Percentiles rank a stretch among this genome's conserved stretches.
Evolutionary conservation across 2,797 vertebrate species (phyloP).

Genomic region (Malurus splendens): DNA sequence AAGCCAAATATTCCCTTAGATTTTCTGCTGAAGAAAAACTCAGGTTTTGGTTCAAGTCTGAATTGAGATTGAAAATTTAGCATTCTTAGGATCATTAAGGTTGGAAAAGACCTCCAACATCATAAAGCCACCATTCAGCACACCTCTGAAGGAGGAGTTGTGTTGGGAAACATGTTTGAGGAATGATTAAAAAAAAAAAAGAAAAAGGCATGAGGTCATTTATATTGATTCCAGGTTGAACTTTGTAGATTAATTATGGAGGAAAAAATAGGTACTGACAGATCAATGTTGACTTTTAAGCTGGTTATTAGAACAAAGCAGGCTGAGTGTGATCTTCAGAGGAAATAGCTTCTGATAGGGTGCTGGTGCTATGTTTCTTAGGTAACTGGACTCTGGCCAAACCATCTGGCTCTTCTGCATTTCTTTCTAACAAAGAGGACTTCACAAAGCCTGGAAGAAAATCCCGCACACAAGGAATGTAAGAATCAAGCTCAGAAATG

Average conservation of each 20-base stretch:
- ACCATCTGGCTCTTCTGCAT: conserved; percentile 52
- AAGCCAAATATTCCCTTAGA: neutral
- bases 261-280: conserved; percentile 10
- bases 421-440: conserved; percentile 52
- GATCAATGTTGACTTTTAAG: conserved; percentile 39
- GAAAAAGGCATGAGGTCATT: neutral
- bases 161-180: neutral
- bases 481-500: neutral
- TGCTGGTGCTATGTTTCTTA: conserved; percentile 29
- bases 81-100: neutral
- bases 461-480: neutral
- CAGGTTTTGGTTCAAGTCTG: neutral
- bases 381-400: conserved; percentile 44
- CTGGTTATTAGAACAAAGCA: conserved; percentile 35
- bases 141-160: neutral
- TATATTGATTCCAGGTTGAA: conserved; percentile 28
- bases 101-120: neutral
- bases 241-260: conserved; percentile 18
- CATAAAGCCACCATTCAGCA: neutral
- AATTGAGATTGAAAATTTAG: neutral
- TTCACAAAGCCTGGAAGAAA: conserved; percentile 39
- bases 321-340: conserved; percentile 8
- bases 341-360: conserved; percentile 47
- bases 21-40: neutral
- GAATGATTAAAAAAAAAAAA: neutral